Conservation (phyloP, 1,140 invertebrate species). For the Euwallacea fornicatus region DNA sequence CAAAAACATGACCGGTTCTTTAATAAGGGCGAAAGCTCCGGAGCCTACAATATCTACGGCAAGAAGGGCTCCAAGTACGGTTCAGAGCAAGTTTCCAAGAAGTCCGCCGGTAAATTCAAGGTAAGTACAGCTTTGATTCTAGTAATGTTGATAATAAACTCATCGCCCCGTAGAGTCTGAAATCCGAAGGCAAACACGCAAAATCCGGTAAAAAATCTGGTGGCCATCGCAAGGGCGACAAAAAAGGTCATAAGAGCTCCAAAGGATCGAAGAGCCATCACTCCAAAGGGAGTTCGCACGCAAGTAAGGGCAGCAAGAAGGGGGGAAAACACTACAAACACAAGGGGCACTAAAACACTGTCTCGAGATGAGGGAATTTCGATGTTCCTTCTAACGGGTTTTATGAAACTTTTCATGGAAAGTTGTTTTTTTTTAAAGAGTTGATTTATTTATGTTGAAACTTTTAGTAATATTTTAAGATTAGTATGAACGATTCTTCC, state of each 20-base stretch:
- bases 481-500: no score
- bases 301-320: conserved; percentile 43
- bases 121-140: conserved; percentile 2
- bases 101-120: conserved; percentile 27
- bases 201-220: conserved; percentile 42
- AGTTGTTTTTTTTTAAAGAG: not conserved
- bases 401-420: not conserved
- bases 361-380: not conserved
- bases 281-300: conserved; percentile 42
- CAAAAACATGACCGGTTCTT: conserved; percentile 50
- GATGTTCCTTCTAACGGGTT: not conserved
- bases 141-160: not conserved
- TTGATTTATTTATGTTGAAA: not conserved
- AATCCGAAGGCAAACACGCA: conserved; percentile 41
- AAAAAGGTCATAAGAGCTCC: conserved; percentile 43
- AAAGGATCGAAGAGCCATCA: conserved; percentile 40
- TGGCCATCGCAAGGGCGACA: conserved; percentile 42
- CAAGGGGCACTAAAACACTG: not conserved
- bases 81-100: conserved; percentile 26
- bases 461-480: no score
- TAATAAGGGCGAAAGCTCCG: conserved; percentile 47
- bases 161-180: conserved; percentile 36
- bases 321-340: conserved; percentile 39
- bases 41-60: conserved; percentile 46
- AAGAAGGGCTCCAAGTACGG: conserved; percentile 40